Percentiles rank a stretch among this genome's conserved stretches.
Evolutionary conservation across 2,888 invertebrate species (phyloP).

Genomic region (Muschampia plurimacula): DNA sequence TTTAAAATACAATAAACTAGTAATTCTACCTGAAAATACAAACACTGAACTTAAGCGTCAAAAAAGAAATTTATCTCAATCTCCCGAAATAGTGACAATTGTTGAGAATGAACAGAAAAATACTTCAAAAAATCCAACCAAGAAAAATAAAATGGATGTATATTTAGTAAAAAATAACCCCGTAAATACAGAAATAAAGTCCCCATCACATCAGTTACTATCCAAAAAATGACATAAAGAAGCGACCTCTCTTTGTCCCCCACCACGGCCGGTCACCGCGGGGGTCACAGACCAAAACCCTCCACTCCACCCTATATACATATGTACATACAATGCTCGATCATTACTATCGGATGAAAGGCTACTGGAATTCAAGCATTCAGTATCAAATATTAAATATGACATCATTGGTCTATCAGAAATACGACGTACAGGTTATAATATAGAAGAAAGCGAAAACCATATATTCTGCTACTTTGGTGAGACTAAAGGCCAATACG

Average conservation of each 20-base stretch:
- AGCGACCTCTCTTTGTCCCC: neutral
- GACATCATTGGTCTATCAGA: slow-evolving; percentile 33
- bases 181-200: neutral
- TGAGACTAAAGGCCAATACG: slow-evolving; percentile 42
- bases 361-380: slow-evolving; percentile 29
- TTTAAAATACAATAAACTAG: neutral
- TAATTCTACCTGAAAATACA: neutral
- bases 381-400: slow-evolving; percentile 32
- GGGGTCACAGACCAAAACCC: slow-evolving; percentile 60
- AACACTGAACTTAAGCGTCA: neutral
- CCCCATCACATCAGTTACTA: no score
- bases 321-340: slow-evolving; percentile 40
- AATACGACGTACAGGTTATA: slow-evolving; percentile 37
- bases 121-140: neutral
- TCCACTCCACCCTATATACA: slow-evolving; percentile 35
- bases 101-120: neutral
- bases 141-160: neutral
- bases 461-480: slow-evolving; percentile 47
- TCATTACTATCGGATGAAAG: slow-evolving; percentile 34
- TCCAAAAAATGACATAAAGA: neutral
- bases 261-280: slow-evolving; percentile 41
- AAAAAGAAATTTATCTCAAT: neutral
- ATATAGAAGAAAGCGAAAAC: slow-evolving; percentile 43
- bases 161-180: neutral
- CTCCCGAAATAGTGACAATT: neutral